Percentiles rank a stretch among this genome's conserved stretches.
phyloP scores from a whole-genome alignment of 2,797 vertebrate genomes.

The Sebastes vulpes region DNA sequence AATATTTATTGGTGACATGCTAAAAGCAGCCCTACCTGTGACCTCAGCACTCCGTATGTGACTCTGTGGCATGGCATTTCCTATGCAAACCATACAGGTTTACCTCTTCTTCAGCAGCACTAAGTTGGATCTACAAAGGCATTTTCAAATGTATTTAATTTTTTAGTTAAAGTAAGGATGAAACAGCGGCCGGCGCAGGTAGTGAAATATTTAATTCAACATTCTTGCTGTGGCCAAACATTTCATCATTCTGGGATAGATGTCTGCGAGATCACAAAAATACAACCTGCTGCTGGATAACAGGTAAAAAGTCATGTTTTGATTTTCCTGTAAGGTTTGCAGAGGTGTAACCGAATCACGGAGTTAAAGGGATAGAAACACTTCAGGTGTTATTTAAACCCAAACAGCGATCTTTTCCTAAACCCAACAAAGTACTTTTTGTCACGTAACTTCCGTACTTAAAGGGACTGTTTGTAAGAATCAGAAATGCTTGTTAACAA shows the following conservation, averaged over 20 bases:
- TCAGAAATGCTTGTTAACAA: too few species aligned
- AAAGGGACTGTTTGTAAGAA: too few species aligned
- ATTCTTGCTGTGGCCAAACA: neutral
- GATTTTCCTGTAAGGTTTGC: neutral
- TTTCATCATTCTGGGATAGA: neutral
- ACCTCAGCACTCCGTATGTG: neutral
- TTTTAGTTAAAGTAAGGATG: neutral
- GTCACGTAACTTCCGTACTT: too few species aligned
- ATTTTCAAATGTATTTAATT: neutral
- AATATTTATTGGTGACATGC: neutral
- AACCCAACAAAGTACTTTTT: too few species aligned
- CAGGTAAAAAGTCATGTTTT: neutral
- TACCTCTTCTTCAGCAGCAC: neutral
- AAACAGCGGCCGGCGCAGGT: neutral
- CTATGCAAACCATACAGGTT: neutral
- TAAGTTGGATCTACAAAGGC: neutral
- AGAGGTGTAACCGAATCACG: neutral
- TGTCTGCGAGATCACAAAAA: neutral
- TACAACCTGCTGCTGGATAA: neutral
- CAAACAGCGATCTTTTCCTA: too few species aligned
- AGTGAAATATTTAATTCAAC: neutral
- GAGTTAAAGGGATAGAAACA: neutral
- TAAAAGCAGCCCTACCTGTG: neutral
- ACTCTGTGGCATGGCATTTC: too few species aligned
- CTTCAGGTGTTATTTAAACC: too few species aligned